Evolutionary conservation across 2,888 invertebrate species (phyloP).

Genomic region (Schrankia costaestrigalis): DNA sequence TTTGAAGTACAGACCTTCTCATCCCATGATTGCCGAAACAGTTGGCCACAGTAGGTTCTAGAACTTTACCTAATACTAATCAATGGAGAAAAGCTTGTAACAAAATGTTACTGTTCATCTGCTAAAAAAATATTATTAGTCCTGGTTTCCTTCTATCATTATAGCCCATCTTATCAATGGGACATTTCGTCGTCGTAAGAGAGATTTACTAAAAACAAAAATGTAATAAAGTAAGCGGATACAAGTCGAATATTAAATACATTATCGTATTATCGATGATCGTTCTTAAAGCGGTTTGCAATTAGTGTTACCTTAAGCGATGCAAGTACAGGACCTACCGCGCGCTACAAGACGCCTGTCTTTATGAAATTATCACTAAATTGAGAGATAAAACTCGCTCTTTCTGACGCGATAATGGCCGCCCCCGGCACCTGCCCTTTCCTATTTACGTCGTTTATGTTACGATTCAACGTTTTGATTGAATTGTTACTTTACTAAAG

Average conservation of each 20-base stretch:
- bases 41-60: too few species aligned
- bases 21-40: too few species aligned
- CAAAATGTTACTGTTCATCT: too few species aligned
- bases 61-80: too few species aligned
- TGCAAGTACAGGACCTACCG: slow-evolving; percentile 61
- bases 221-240: slow-evolving; percentile 52
- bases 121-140: too few species aligned
- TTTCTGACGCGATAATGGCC: slow-evolving; percentile 65
- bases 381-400: slow-evolving; percentile 70
- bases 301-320: slow-evolving; percentile 59
- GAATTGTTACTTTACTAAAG: slow-evolving; percentile 21
- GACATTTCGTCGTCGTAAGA: too few species aligned
- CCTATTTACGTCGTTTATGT: slow-evolving; percentile 56
- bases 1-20: too few species aligned
- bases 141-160: too few species aligned
- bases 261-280: slow-evolving; percentile 74
- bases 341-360: slow-evolving; percentile 38
- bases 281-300: slow-evolving; percentile 66
- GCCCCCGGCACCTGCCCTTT: slow-evolving; percentile 46
- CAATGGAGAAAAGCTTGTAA: too few species aligned
- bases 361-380: slow-evolving; percentile 73
- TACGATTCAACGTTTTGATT: slow-evolving; percentile 27
- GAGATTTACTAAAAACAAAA: slow-evolving; percentile 28
- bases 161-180: too few species aligned
- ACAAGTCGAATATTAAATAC: slow-evolving; percentile 60